These are phyloP conservation scores for Malacosoma neustria DNA, from an alignment of 2,888 invertebrate genomes.

Conservation along the genomic window DNA sequence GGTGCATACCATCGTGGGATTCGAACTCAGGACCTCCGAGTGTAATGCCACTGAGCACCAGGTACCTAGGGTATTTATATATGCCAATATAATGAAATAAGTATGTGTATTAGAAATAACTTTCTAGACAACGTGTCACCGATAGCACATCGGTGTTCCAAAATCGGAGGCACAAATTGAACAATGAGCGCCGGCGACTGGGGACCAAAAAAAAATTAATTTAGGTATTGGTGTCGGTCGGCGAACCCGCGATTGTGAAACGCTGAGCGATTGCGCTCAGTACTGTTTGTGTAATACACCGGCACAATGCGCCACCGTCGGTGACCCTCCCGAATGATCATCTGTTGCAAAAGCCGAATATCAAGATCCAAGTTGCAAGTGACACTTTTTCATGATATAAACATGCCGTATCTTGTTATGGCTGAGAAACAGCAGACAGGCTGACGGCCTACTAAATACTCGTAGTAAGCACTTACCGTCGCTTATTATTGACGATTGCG, in stretches of 20 bases:
- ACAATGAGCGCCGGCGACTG: slow-evolving; percentile 57
- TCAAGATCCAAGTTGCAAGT: too few relatives aligned
- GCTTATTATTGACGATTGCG: too few relatives aligned
- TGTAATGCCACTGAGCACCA: too few relatives aligned
- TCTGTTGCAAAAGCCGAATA: slow-evolving; percentile 35
- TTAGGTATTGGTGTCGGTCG: slow-evolving; percentile 73
- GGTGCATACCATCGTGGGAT: too few relatives aligned
- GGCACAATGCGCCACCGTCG: slow-evolving; percentile 57
- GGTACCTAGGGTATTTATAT: too few relatives aligned
- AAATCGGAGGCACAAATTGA: slow-evolving; percentile 56
- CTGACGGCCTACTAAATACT: too few relatives aligned
- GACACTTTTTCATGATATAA: too few relatives aligned
- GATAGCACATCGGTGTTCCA: slow-evolving; percentile 39
- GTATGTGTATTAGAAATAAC: slow-evolving; percentile 29
- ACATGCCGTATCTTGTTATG: too few relatives aligned
- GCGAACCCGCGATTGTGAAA: slow-evolving; percentile 68
- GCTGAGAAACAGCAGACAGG: too few relatives aligned
- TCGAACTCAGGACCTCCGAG: too few relatives aligned
- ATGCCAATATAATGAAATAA: too few relatives aligned
- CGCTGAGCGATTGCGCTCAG: slow-evolving; percentile 61
- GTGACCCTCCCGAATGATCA: slow-evolving; percentile 59
- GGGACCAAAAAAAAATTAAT: slow-evolving; percentile 70
- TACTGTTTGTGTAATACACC: slow-evolving; percentile 66
- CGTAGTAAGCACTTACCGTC: too few relatives aligned
- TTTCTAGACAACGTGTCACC: slow-evolving; percentile 41